Base-by-base conservation (phyloP, 1,140 invertebrate species). In the Drosophila simulans region DNA sequence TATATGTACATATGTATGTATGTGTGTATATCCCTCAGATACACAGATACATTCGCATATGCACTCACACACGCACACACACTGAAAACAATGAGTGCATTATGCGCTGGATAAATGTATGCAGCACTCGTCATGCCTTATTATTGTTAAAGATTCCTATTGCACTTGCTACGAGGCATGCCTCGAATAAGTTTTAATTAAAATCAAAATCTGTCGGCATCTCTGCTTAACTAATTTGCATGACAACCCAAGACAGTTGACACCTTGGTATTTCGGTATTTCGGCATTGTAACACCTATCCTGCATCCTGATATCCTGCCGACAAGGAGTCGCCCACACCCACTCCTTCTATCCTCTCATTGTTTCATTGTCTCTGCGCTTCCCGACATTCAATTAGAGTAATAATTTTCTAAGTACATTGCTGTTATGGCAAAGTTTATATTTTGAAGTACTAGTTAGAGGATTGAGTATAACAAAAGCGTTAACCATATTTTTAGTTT, bases 141-240 rank as follows among this genome's bases (percentile, higher is more conserved):
- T 77, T 76, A 62, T 77, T 77, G 53, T 62, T 77, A 62, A 66
- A 63, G 52, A 69, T 69, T 70, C 57, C 58, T 17, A 34, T 35
- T 59, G 49, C 46, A 27, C 7, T 17, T 42, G 15, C 52, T 15
- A 27, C 25, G 13, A 12, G 48, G 12, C 27, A 69, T 62, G 62
- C 53, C 45, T 31, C 45, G 31, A 59, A 74, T 74, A 74, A 77
- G 64, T 77, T 77, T 77, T 77, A 77, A 77, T 77, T 77, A 62
- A 77, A 77, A 77, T 70, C 72, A 69, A 77, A 77, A 77, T 56
- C 43, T 76, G 60, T 75, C 59, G 58, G 42, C 42, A 39, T 49
- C 17, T 53, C 34, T 11, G 27, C 27, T 49, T 43, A 25, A 37
- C 68, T 49, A 72, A 63, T 74, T 74, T 74, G 55, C 70, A 53